These are phyloP conservation scores for Lasioglossum villosulum DNA, from an alignment of 2,888 invertebrate species.

Conservation along the genomic window DNA sequence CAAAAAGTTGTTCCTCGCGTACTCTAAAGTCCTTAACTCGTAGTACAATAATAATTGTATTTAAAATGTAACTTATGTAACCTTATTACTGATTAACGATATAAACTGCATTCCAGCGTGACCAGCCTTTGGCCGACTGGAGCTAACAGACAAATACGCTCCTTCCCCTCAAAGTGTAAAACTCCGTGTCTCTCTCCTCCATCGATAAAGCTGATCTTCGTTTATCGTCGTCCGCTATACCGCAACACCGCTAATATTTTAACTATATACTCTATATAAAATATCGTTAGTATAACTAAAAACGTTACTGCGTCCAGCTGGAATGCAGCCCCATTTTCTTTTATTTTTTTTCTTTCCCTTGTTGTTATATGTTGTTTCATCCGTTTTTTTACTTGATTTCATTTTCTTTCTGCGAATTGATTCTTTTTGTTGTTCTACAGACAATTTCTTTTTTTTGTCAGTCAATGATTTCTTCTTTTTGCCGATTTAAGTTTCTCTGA, in stretches of 20 bases:
- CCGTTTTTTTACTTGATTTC: constrained; percentile 35
- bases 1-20: constrained; percentile 79
- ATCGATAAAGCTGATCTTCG: constrained; percentile 68
- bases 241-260: constrained; percentile 83
- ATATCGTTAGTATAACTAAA: constrained; percentile 84
- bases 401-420: constrained; percentile 52
- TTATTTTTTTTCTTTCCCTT: no score
- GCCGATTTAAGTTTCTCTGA: no score
- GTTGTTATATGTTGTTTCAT: constrained; percentile 58
- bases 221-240: constrained; percentile 68
- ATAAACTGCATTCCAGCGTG: constrained; percentile 83
- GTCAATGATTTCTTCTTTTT: constrained; percentile 72
- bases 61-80: constrained; percentile 84
- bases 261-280: constrained; percentile 85
- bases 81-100: constrained; percentile 84
- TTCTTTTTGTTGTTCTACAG: constrained; percentile 58
- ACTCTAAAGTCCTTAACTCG: constrained; percentile 77
- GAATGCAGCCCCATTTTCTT: constrained; percentile 82
- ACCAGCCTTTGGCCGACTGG: constrained; percentile 84
- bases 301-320: constrained; percentile 83
- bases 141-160: constrained; percentile 85
- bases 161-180: constrained; percentile 78
- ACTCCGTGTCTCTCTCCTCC: constrained; percentile 74
- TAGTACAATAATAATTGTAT: constrained; percentile 83
- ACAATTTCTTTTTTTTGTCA: constrained; percentile 72